Conservation (phyloP, 2,888 invertebrate species). For the Eurois occulta region DNA sequence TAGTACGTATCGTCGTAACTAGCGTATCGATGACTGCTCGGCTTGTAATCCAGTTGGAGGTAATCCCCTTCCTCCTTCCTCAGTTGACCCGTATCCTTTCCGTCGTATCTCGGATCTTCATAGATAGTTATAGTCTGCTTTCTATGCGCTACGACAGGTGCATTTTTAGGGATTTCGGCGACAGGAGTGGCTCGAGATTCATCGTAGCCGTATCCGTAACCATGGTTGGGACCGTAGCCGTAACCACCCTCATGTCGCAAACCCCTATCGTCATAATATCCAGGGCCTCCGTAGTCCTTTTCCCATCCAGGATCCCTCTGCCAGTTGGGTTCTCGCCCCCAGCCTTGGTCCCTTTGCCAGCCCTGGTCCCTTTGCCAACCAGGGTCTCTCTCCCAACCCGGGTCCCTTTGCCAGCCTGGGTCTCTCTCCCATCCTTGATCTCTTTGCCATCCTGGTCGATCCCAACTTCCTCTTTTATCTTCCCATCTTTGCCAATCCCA, state of each 20-base stretch:
- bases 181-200: constrained; percentile 83
- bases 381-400: constrained; percentile 72
- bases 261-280: constrained; percentile 85
- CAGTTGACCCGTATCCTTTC: constrained; percentile 82
- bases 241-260: constrained; percentile 84
- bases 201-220: constrained; percentile 84
- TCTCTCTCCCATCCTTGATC: constrained; percentile 71
- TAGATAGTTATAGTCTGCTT: constrained; percentile 89
- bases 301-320: constrained; percentile 76
- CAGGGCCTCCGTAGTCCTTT: constrained; percentile 83
- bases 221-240: constrained; percentile 83
- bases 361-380: constrained; percentile 69
- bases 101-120: constrained; percentile 87
- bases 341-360: constrained; percentile 73
- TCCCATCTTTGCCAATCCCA: constrained; percentile 84
- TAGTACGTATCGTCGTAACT: constrained; percentile 87
- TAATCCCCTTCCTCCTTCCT: constrained; percentile 85
- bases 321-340: constrained; percentile 74
- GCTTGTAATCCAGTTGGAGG: constrained; percentile 85
- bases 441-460: constrained; percentile 74
- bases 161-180: constrained; percentile 80
- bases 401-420: constrained; percentile 63
- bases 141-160: constrained; percentile 85
- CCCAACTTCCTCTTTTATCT: constrained; percentile 75
- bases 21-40: constrained; percentile 86